A percentile compares a stretch with the other conserved stretches of the same genome.
Evolutionary conservation across 2,888 invertebrate genomes (phyloP).

Genomic region (Thymelicus acteon): DNA sequence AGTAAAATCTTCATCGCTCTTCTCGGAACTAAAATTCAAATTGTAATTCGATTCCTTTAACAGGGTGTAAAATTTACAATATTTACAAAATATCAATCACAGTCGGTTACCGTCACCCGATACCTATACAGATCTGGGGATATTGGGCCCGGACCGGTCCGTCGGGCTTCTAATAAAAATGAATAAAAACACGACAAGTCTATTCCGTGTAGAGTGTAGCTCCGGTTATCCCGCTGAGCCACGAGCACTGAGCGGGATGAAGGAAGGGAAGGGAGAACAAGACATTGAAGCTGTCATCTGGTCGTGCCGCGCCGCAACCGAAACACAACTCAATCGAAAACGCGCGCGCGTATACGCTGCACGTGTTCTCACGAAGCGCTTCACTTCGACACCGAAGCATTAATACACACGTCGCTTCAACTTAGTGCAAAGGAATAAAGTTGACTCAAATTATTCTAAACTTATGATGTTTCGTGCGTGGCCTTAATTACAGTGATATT

Average conservation of each 20-base stretch:
- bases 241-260: conserved; percentile 51
- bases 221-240: conserved; percentile 52
- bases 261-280: conserved; percentile 52
- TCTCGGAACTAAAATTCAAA: conserved; percentile 11
- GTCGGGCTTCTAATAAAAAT: conserved; percentile 54
- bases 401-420: conserved; percentile 38
- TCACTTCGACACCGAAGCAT: conserved; percentile 50
- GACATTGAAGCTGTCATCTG: conserved; percentile 70
- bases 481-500: conserved; percentile 34
- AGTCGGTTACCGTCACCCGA: conserved; percentile 47
- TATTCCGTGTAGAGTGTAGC: conserved; percentile 60
- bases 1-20: conserved; percentile 19
- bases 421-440: conserved; percentile 14
- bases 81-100: conserved; percentile 36
- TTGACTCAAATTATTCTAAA: conserved; percentile 9
- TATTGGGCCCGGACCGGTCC: conserved; percentile 61
- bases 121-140: conserved; percentile 51
- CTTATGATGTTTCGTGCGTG: conserved; percentile 31
- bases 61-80: conserved; percentile 27
- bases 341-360: conserved; percentile 64
- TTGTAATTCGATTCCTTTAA: conserved; percentile 20
- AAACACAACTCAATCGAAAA: conserved; percentile 58
- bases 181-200: conserved; percentile 74
- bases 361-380: conserved; percentile 44
- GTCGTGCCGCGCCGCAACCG: conserved; percentile 47